Evolutionary conservation across 1,140 invertebrate species (phyloP).

Genomic region (Ceratosolen solmsi): DNA sequence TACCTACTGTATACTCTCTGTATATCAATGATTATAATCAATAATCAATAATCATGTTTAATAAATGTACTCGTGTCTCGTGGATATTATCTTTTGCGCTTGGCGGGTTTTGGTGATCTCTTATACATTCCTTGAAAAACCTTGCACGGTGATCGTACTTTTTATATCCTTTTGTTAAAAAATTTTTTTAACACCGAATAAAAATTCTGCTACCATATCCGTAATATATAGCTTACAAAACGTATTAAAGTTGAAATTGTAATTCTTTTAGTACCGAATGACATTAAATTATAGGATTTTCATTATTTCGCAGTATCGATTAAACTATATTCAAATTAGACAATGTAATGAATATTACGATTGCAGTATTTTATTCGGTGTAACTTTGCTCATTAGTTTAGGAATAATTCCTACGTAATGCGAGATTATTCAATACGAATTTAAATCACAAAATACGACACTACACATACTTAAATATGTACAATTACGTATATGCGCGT

Average conservation of each 20-base stretch:
- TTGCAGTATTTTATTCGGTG: constrained; percentile 37
- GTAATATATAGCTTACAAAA: neutral
- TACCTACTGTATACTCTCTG: constrained; percentile 56
- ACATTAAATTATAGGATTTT: no score
- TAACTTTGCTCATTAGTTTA: constrained; percentile 41
- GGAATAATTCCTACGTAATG: constrained; percentile 29
- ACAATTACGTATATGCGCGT: neutral
- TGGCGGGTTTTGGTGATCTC: constrained; percentile 72
- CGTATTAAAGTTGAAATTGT: neutral
- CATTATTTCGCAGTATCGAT: neutral
- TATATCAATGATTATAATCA: constrained; percentile 67
- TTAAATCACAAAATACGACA: neutral
- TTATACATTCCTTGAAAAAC: constrained; percentile 66
- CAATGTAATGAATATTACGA: neutral
- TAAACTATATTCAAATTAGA: neutral
- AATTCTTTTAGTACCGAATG: neutral
- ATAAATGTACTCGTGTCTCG: constrained; percentile 73
- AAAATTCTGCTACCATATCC: constrained; percentile 30
- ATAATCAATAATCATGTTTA: constrained; percentile 73
- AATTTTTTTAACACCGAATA: constrained; percentile 27
- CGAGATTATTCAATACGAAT: constrained; percentile 13
- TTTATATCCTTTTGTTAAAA: constrained; percentile 53
- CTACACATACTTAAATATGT: no score
- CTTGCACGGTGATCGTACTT: constrained; percentile 71
- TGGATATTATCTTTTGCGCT: constrained; percentile 72